Evolutionary conservation across 2,113 vertebrate species (phyloP).

Genomic region (Acrocephalus arundinaceus): DNA sequence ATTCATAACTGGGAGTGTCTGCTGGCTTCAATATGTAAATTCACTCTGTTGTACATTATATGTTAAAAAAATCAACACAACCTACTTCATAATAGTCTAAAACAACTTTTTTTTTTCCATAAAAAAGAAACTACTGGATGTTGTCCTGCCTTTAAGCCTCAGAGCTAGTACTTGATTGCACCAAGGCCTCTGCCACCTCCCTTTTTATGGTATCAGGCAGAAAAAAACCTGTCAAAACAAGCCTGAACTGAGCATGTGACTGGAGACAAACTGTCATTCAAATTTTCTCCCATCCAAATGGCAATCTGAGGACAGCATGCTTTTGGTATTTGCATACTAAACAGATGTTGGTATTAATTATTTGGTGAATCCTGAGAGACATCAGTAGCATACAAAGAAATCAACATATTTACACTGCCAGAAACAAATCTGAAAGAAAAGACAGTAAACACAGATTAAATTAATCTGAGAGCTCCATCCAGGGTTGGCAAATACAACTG

Average conservation of each 20-base stretch:
- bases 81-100: neutral
- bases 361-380: neutral
- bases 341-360: slow-evolving; percentile 41
- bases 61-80: neutral
- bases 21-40: neutral
- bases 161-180: neutral
- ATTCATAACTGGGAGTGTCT: neutral
- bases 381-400: neutral
- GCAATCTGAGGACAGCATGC: neutral
- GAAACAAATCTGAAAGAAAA: neutral
- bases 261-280: neutral
- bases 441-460: neutral
- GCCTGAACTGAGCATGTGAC: neutral
- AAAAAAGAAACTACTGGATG: neutral
- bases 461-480: neutral
- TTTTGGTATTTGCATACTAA: slow-evolving; percentile 10
- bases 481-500: neutral
- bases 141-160: neutral
- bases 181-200: neutral
- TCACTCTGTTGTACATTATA: neutral
- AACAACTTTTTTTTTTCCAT: neutral
- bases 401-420: neutral
- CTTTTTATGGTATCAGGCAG: neutral
- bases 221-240: neutral
- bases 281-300: neutral